Percentiles rank a stretch among this genome's conserved stretches.
Evolutionary conservation across 2,797 vertebrate species (phyloP).

Genomic region (Pangasius larnaudii): DNA sequence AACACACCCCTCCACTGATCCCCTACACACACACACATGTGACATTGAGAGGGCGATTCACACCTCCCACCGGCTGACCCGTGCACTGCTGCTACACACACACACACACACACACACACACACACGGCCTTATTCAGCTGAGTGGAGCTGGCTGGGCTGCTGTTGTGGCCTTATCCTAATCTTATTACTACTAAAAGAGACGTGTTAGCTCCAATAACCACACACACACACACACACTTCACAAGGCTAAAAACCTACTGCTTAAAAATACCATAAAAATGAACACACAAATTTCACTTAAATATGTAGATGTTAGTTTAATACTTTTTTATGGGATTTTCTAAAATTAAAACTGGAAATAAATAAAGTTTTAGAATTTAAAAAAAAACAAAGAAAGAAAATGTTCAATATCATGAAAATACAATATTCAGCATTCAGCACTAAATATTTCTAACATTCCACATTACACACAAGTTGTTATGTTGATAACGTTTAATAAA

Average conservation of each 20-base stretch:
- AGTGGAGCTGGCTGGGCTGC: constrained; percentile 16
- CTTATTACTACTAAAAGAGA: constrained; percentile 32
- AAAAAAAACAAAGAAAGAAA: neutral
- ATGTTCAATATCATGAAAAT: no score
- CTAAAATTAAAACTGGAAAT: no score
- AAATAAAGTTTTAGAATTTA: no score
- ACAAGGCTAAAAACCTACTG: neutral
- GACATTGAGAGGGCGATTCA: constrained; percentile 51
- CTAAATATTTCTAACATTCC: neutral
- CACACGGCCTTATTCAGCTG: neutral
- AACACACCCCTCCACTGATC: constrained; percentile 5
- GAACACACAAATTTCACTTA: neutral
- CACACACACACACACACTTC: neutral
- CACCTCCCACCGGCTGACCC: constrained; percentile 71
- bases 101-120: constrained; percentile 14
- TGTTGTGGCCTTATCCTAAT: constrained; percentile 27
- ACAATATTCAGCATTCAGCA: neutral
- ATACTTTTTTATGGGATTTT: no score
- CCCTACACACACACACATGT: neutral
- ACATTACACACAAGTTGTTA: neutral
- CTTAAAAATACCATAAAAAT: neutral
- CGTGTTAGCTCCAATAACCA: constrained; percentile 14
- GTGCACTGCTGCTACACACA: constrained; percentile 58
- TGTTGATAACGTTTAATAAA: no score
- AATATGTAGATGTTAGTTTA: neutral